Evolutionary conservation across 2,113 vertebrate genomes (phyloP).

Genomic region (Myotis davidii): DNA sequence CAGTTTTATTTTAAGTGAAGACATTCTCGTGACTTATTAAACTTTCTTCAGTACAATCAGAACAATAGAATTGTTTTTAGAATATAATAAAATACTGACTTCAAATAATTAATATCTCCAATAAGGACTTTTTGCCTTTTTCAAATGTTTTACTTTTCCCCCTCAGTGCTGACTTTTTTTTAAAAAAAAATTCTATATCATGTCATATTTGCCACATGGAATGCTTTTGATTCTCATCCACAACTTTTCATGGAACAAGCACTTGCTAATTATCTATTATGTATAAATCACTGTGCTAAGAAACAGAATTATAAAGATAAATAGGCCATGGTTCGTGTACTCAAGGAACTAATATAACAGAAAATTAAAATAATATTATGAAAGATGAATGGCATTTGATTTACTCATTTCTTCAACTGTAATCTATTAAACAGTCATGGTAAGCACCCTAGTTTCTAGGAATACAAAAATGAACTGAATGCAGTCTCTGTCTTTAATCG

Average conservation of each 20-base stretch:
- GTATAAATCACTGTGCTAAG: background rate
- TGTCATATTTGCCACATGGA: background rate
- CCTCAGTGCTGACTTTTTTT: background rate
- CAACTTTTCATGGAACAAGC: background rate
- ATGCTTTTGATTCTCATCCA: background rate
- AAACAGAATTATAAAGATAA: background rate
- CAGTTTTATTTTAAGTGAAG: background rate
- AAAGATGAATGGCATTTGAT: background rate
- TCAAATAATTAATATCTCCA: background rate
- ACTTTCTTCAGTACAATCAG: background rate
- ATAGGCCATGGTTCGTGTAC: background rate
- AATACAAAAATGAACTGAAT: background rate
- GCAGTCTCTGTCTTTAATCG: background rate
- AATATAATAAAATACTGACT: background rate
- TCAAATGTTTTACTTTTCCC: background rate
- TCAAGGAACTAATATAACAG: background rate
- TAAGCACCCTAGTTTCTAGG: background rate
- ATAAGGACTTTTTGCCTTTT: background rate
- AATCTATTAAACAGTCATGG: background rate
- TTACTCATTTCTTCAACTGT: background rate
- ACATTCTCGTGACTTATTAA: background rate
- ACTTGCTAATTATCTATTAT: background rate
- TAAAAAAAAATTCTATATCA: background rate
- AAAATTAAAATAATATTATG: background rate
- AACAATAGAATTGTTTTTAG: background rate